Evolutionary conservation across 2,888 invertebrate species (phyloP).

Genomic region (Atethmia centrago): DNA sequence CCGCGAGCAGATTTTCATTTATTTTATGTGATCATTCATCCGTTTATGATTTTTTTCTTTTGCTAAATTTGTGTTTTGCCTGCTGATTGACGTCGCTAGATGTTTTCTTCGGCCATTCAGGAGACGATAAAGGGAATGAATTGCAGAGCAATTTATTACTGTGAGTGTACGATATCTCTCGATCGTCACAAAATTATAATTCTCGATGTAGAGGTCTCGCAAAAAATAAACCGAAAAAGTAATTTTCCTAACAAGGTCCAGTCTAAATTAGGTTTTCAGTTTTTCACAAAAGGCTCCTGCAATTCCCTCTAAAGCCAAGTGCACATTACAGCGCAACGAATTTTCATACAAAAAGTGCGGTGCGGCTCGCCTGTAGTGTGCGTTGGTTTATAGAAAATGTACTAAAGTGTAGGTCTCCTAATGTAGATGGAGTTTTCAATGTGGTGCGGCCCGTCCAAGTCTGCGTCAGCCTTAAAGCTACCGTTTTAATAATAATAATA

Average conservation of each 20-base stretch:
- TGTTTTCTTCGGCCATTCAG: background rate
- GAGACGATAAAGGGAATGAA: background rate
- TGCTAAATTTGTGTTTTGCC: background rate
- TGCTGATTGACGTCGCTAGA: background rate
- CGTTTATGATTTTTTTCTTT: background rate
- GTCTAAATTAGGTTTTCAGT: background rate
- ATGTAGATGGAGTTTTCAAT: too few relatives aligned
- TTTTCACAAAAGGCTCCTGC: background rate
- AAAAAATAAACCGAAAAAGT: background rate
- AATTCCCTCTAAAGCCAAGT: background rate
- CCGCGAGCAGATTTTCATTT: slow-evolving; percentile 29
- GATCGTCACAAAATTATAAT: background rate
- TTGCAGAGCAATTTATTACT: background rate
- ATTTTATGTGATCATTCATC: slow-evolving; percentile 17
- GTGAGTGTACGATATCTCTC: background rate
- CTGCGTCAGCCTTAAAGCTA: too few relatives aligned
- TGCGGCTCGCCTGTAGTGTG: too few relatives aligned
- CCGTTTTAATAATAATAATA: too few relatives aligned
- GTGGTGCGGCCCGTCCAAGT: too few relatives aligned
- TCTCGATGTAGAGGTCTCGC: background rate
- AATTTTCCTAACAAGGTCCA: background rate
- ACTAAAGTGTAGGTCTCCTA: too few relatives aligned
- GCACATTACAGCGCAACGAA: too few relatives aligned
- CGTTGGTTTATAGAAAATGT: too few relatives aligned
- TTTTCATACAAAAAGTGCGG: too few relatives aligned